phyloP scores from a whole-genome alignment of 2,113 vertebrate genomes.

The Phasianus colchicus region DNA sequence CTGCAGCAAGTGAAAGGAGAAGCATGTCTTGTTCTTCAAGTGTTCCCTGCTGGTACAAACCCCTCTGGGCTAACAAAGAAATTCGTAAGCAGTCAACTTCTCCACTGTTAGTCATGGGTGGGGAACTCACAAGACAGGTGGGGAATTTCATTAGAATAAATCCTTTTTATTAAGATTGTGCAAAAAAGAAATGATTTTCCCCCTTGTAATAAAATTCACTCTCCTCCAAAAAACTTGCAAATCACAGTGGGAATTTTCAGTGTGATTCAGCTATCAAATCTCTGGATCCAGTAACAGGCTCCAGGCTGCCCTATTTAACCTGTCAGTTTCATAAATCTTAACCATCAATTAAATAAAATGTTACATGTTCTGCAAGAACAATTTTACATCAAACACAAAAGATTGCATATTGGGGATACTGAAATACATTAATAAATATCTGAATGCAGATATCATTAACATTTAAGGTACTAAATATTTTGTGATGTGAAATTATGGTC shows the following conservation, averaged over 20 bases:
- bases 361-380: not conserved
- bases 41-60: not conserved
- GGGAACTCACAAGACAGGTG: not conserved
- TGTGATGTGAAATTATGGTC: not conserved
- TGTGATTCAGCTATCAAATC: not conserved
- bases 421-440: not conserved
- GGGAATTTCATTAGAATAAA: not conserved
- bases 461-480: not conserved
- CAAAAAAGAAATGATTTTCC: not conserved
- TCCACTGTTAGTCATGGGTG: not conserved
- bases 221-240: not conserved
- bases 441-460: not conserved
- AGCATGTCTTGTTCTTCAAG: not conserved
- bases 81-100: constrained; percentile 1
- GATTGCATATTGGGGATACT: not conserved
- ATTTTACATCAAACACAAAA: not conserved
- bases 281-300: not conserved
- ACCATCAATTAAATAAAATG: not conserved
- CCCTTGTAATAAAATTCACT: not conserved
- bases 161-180: not conserved
- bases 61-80: not conserved
- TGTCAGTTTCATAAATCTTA: not conserved
- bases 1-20: not conserved
- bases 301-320: not conserved
- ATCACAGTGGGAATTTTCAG: not conserved